phyloP scores from a whole-genome alignment of 1,140 invertebrate genomes.

The Orchestia grillus region DNA sequence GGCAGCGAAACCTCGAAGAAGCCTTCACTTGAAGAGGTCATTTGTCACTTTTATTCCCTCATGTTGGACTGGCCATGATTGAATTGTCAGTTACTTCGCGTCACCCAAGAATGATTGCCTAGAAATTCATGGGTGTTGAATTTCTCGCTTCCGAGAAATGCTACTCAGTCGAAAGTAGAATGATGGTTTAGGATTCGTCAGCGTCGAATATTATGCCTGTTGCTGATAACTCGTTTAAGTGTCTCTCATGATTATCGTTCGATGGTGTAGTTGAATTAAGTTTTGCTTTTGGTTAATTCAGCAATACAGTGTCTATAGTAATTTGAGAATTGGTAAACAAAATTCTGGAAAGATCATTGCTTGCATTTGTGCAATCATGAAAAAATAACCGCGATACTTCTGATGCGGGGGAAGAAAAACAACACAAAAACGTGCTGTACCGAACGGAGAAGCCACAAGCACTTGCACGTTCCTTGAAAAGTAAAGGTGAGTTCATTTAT shows the following conservation, averaged over 20 bases:
- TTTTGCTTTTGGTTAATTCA: background rate
- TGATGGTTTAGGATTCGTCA: background rate
- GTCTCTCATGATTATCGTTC: background rate
- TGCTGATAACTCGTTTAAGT: background rate
- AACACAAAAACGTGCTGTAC: too few species aligned
- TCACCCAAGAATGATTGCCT: background rate
- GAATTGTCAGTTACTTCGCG: slow-evolving; percentile 12
- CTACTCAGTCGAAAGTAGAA: background rate
- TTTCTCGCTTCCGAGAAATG: background rate
- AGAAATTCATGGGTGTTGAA: background rate
- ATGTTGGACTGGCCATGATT: slow-evolving; percentile 6
- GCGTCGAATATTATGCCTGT: background rate
- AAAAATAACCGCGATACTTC: too few species aligned
- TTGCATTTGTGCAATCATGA: too few species aligned
- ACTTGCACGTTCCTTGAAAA: too few species aligned
- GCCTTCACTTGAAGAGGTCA: slow-evolving; percentile 13
- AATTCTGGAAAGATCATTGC: background rate
- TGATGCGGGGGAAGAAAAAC: too few species aligned
- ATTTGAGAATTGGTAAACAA: background rate
- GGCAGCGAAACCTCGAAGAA: background rate
- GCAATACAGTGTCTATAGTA: background rate
- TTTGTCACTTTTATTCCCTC: background rate
- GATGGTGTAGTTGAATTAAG: background rate
- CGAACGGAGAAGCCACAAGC: too few species aligned
- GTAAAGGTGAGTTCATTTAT: too few species aligned